phyloP scores from a whole-genome alignment of 2,888 invertebrate species.

The Euplexia lucipara region DNA sequence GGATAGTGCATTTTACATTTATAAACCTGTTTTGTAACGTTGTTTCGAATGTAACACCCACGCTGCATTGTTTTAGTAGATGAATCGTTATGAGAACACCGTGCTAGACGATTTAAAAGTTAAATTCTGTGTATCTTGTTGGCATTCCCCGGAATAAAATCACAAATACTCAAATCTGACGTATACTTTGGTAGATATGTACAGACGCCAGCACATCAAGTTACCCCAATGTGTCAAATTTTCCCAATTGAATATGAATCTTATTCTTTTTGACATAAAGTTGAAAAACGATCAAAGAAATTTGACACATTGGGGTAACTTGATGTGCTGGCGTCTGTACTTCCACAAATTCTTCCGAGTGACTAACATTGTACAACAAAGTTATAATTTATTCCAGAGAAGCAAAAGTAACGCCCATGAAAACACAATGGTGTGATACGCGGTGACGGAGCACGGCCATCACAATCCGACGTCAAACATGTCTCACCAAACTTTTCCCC shows the following conservation, averaged over 20 bases:
- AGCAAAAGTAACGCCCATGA: slow-evolving; percentile 45
- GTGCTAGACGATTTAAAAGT: slow-evolving; percentile 17
- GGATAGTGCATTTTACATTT: slow-evolving; percentile 50
- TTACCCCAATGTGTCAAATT: too few species aligned
- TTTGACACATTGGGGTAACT: too few species aligned
- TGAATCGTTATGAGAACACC: slow-evolving; percentile 36
- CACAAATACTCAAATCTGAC: slow-evolving; percentile 11
- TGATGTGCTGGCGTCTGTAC: too few species aligned
- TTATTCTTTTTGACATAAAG: too few species aligned
- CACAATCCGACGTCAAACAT: slow-evolving; percentile 47
- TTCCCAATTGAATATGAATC: too few species aligned
- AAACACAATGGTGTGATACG: slow-evolving; percentile 47
- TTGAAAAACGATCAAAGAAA: too few species aligned
- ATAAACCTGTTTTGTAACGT: slow-evolving; percentile 47
- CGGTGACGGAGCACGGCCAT: slow-evolving; percentile 46
- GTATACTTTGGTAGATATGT: slow-evolving; percentile 14
- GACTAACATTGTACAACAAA: slow-evolving; percentile 44
- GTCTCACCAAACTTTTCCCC: slow-evolving; percentile 57
- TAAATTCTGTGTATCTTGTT: slow-evolving; percentile 21
- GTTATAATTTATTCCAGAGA: slow-evolving; percentile 57
- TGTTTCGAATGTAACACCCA: slow-evolving; percentile 18
- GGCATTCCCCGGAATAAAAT: slow-evolving; percentile 19
- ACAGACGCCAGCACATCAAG: too few species aligned
- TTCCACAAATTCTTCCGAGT: slow-evolving; percentile 19
- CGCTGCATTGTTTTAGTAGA: slow-evolving; percentile 44